Evolutionary conservation across 2,888 invertebrate genomes (phyloP).

Genomic region (Thyatira batis): DNA sequence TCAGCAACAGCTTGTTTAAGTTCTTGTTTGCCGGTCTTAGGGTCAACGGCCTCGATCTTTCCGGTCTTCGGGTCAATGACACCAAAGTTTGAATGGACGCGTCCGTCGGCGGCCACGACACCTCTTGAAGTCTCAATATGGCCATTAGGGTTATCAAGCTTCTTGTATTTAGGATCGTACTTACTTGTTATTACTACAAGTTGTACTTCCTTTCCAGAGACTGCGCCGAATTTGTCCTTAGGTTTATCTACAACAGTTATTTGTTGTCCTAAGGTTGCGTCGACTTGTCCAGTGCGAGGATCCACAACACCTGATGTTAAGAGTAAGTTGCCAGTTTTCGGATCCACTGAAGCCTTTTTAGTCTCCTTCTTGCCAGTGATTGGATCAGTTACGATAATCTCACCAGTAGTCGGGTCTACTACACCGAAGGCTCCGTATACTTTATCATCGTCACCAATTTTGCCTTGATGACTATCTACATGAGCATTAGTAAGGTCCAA

Average conservation of each 20-base stretch:
- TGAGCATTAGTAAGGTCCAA: slow-evolving; percentile 77
- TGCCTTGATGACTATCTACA: slow-evolving; percentile 66
- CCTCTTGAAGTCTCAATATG: slow-evolving; percentile 76
- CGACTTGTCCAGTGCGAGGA: slow-evolving; percentile 80
- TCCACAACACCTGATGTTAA: slow-evolving; percentile 81
- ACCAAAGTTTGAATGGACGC: slow-evolving; percentile 79
- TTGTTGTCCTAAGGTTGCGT: slow-evolving; percentile 81
- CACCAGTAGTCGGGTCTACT: slow-evolving; percentile 82
- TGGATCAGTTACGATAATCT: slow-evolving; percentile 82
- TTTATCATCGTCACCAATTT: slow-evolving; percentile 72
- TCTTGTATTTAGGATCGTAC: slow-evolving; percentile 80
- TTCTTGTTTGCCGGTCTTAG: slow-evolving; percentile 80
- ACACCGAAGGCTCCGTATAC: slow-evolving; percentile 82
- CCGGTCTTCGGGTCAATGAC: slow-evolving; percentile 82
- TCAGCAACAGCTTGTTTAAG: slow-evolving; percentile 82
- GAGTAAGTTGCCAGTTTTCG: slow-evolving; percentile 84
- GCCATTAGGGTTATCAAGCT: slow-evolving; percentile 80
- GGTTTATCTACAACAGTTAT: slow-evolving; percentile 71
- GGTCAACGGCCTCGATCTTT: slow-evolving; percentile 78
- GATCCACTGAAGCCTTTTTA: slow-evolving; percentile 84
- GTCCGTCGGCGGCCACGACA: slow-evolving; percentile 61
- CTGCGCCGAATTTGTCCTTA: slow-evolving; percentile 62
- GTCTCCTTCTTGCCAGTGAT: slow-evolving; percentile 84
- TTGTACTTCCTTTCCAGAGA: slow-evolving; percentile 76
- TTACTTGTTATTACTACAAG: slow-evolving; percentile 80